Base-by-base conservation (phyloP, 64 coral and sea anemone species). In the Stichodactyla helianthus region DNA sequence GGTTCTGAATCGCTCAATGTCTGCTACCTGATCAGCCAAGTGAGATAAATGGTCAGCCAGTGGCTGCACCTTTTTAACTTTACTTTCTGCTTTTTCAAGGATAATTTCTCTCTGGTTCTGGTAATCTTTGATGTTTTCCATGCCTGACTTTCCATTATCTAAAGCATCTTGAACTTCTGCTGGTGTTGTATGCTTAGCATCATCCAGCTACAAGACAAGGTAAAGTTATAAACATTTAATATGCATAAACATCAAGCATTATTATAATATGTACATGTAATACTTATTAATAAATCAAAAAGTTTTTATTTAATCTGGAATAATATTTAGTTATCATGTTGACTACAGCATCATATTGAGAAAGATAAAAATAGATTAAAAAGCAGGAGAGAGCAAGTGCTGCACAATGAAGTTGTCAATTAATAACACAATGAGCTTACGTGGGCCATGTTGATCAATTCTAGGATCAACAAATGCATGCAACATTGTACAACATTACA, bases 1-100 rank as follows among this genome's bases (percentile, higher is more conserved):
- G 20, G 83, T 82, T 83, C 85, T 71, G 17, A 94, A 90, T 83
- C 88, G 84, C n/a, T 94, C 80, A 22, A 94, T 80, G 54, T 94
- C 88, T 63, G 85, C 79, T 12, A 94, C 76, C 56, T 89, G 88
- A 28, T 82, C 84, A 6, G 64, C 70, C 82, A 94, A 88, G 55
- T 59, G 53, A 44, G 88, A 83, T 9, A 94, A 52, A 44, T 77
- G 84, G 15, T 90, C 79, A 50, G 85, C 78, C 5, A 94, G 11
- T 25, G 83, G 79, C n/a, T 90, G 62, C 6, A 94, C 26, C 31
- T 94, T 90, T 18, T 87, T 25, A 18, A 86, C 62, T 70, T 94
- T 88, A 20, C 18, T 86, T 23, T 90, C 80, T 44, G 88, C 63
- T 77, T 57, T 82, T 51, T 59, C 28, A n/a, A n/a, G 82, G 5